These are phyloP conservation scores for Adoxophyes honmai DNA, from an alignment of 1,140 invertebrate species.

Conservation along the genomic window DNA sequence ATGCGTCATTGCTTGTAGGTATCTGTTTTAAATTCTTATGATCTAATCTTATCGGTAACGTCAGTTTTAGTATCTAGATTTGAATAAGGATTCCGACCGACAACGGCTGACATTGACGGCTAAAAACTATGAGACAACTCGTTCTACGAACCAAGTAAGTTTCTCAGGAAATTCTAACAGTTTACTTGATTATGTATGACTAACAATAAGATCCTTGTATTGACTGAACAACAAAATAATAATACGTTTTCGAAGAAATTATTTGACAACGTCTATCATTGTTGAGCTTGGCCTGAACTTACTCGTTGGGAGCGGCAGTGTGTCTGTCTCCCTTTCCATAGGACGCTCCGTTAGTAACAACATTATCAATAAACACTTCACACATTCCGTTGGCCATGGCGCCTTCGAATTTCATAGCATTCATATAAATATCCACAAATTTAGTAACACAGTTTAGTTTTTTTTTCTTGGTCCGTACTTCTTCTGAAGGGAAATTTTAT, in stretches of 20 bases:
- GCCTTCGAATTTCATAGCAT: constrained; percentile 48
- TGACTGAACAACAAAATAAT: background rate
- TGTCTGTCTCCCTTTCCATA: constrained; percentile 67
- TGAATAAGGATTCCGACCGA: background rate
- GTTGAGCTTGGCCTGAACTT: constrained; percentile 31
- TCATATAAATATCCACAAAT: background rate
- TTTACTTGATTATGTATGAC: too few relatives aligned
- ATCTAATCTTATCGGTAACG: background rate
- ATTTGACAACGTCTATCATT: background rate
- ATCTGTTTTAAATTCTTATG: background rate
- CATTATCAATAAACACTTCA: constrained; percentile 24
- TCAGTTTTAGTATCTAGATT: background rate
- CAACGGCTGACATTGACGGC: background rate
- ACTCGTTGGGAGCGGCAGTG: constrained; percentile 68
- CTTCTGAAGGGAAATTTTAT: too few relatives aligned
- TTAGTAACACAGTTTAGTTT: too few relatives aligned
- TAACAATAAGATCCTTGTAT: background rate
- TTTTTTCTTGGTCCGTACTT: too few relatives aligned
- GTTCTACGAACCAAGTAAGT: background rate
- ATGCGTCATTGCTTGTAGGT: background rate
- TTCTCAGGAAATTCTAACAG: background rate
- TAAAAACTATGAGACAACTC: background rate
- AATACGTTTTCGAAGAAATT: background rate
- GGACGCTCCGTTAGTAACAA: constrained; percentile 42
- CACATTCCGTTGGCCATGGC: constrained; percentile 51